A percentile compares a stretch with the other conserved stretches of the same genome.
Conservation (phyloP, 2,113 vertebrate genomes). For the Colistium nudipinnis region DNA sequence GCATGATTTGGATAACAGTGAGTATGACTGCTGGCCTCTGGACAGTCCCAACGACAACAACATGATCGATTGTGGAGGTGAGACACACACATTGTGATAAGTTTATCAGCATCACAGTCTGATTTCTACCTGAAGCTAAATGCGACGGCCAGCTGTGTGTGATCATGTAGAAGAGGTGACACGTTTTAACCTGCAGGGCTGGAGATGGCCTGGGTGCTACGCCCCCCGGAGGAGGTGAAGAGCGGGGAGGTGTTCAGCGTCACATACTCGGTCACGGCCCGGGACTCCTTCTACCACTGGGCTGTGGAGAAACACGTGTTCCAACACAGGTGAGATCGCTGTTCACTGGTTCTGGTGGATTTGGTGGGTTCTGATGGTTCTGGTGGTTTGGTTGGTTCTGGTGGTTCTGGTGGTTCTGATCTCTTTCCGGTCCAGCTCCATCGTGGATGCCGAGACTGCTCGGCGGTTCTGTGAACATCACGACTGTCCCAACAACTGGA, state of each 20-base stretch:
- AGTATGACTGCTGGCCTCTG: conserved; percentile 89
- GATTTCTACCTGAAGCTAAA: too few species aligned
- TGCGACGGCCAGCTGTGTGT: too few species aligned
- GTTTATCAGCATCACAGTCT: too few species aligned
- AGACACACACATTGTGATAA: conserved; percentile 6
- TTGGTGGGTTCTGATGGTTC: neutral
- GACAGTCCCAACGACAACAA: conserved; percentile 84
- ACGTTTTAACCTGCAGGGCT: too few species aligned
- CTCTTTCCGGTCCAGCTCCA: conserved; percentile 53
- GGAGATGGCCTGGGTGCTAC: conserved; percentile 88
- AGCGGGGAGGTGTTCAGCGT: conserved; percentile 84
- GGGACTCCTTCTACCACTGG: conserved; percentile 85
- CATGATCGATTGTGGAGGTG: conserved; percentile 89
- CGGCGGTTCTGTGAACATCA: conserved; percentile 85
- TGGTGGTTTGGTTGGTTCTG: neutral
- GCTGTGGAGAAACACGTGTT: conserved; percentile 85
- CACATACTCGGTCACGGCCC: conserved; percentile 81
- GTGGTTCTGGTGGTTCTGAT: neutral
- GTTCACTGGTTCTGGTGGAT: neutral
- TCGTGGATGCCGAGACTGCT: conserved; percentile 75
- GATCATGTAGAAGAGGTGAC: too few species aligned
- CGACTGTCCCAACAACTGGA: conserved; percentile 85
- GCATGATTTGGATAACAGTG: conserved; percentile 88
- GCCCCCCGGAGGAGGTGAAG: conserved; percentile 82
- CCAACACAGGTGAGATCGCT: conserved; percentile 75